phyloP scores from a whole-genome alignment of 2,797 vertebrate genomes.

The Enteromius anoplus region DNA sequence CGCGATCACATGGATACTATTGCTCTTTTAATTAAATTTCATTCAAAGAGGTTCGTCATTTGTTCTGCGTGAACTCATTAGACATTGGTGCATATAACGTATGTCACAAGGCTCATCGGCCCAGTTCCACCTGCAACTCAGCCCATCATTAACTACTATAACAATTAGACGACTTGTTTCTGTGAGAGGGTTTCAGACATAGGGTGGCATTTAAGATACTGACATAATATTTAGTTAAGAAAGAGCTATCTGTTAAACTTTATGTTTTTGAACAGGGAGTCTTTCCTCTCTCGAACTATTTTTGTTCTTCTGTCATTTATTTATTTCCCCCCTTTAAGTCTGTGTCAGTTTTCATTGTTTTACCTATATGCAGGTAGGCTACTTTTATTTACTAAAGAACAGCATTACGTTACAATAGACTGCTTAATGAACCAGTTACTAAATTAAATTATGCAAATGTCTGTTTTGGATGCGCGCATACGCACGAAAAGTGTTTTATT shows the following conservation, averaged over 20 bases:
- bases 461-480: background rate
- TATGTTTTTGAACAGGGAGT: background rate
- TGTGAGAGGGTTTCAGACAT: background rate
- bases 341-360: too few relatives aligned
- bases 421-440: too few relatives aligned
- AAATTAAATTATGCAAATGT: background rate
- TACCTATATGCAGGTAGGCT: background rate
- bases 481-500: background rate
- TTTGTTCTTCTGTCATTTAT: background rate
- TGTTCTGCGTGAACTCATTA: constrained; percentile 45
- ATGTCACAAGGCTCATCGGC: constrained; percentile 22
- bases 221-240: background rate
- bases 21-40: constrained; percentile 56
- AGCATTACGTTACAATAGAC: background rate
- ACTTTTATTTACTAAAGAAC: background rate
- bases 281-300: background rate
- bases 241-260: background rate
- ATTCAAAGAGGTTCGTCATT: constrained; percentile 38
- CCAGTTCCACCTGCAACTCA: constrained; percentile 52
- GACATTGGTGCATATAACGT: constrained; percentile 21
- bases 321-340: background rate
- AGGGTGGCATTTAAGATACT: background rate
- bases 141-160: constrained; percentile 8
- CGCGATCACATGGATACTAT: constrained; percentile 54
- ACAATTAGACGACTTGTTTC: constrained; percentile 16